Evolutionary conservation across 2,888 invertebrate species (phyloP).

Genomic region (Oscheius sp.): DNA sequence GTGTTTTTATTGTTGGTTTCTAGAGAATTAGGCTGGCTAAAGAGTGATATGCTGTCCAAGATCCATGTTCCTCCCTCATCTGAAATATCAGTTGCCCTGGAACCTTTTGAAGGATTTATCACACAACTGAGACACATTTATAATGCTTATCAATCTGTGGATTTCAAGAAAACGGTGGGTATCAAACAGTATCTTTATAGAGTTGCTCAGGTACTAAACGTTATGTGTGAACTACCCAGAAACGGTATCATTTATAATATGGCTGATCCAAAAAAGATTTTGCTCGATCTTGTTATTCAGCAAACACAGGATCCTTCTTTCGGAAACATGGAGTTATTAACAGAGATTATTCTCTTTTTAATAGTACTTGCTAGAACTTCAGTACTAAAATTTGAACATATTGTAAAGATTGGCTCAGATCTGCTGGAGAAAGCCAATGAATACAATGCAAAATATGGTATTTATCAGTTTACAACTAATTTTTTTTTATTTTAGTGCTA

Average conservation of each 20-base stretch:
- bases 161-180: slow-evolving; percentile 34
- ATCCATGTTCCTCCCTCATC: slow-evolving; percentile 12
- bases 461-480: background rate
- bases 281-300: slow-evolving; percentile 35
- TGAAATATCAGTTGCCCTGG: slow-evolving; percentile 37
- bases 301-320: slow-evolving; percentile 20
- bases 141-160: slow-evolving; percentile 33
- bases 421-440: slow-evolving; percentile 21
- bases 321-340: slow-evolving; percentile 20
- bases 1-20: background rate
- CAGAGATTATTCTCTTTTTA: slow-evolving; percentile 22
- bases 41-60: slow-evolving; percentile 25
- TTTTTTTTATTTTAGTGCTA: slow-evolving; percentile 6
- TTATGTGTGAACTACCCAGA: slow-evolving; percentile 45
- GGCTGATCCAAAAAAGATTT: slow-evolving; percentile 38
- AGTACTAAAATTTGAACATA: slow-evolving; percentile 18
- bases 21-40: slow-evolving; percentile 29
- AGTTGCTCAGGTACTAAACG: slow-evolving; percentile 19
- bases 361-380: slow-evolving; percentile 16
- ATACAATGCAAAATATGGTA: slow-evolving; percentile 14
- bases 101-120: slow-evolving; percentile 50
- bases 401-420: slow-evolving; percentile 11
- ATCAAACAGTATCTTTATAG: background rate
- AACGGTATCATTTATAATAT: slow-evolving; percentile 48
- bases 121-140: slow-evolving; percentile 48